phyloP scores from a whole-genome alignment of 2,888 invertebrate species.

The Cheiracanthium punctorium region DNA sequence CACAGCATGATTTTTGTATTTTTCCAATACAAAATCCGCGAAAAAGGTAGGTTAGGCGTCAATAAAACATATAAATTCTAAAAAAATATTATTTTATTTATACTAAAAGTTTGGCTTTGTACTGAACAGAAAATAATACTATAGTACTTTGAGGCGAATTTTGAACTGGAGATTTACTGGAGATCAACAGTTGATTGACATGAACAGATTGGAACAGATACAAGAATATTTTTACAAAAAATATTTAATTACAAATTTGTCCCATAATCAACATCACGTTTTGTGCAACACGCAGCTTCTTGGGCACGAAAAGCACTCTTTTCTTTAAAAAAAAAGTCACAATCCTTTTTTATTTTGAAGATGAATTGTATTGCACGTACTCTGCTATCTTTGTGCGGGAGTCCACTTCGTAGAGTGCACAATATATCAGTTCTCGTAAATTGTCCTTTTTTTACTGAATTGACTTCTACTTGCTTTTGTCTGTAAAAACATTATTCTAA shows the following conservation, averaged over 20 bases:
- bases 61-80: too few species aligned
- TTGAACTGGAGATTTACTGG: too few species aligned
- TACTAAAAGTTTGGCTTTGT: too few species aligned
- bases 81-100: too few species aligned
- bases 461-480: not conserved
- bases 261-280: constrained; percentile 23
- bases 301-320: not conserved
- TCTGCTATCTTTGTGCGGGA: constrained; percentile 6
- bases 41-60: too few species aligned
- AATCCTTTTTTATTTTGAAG: not conserved
- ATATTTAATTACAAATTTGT: constrained; percentile 54
- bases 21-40: too few species aligned
- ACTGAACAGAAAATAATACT: too few species aligned
- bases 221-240: constrained; percentile 4
- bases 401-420: not conserved
- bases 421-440: not conserved
- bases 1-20: too few species aligned
- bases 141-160: too few species aligned
- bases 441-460: not conserved
- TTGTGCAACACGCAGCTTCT: constrained; percentile 17
- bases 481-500: not conserved
- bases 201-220: too few species aligned
- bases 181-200: too few species aligned
- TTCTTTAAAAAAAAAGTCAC: not conserved
- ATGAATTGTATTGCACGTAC: constrained; percentile 16